Percentiles rank a stretch among this genome's conserved stretches.
phyloP scores from a whole-genome alignment of 2,113 vertebrate genomes.

The Pan paniscus region DNA sequence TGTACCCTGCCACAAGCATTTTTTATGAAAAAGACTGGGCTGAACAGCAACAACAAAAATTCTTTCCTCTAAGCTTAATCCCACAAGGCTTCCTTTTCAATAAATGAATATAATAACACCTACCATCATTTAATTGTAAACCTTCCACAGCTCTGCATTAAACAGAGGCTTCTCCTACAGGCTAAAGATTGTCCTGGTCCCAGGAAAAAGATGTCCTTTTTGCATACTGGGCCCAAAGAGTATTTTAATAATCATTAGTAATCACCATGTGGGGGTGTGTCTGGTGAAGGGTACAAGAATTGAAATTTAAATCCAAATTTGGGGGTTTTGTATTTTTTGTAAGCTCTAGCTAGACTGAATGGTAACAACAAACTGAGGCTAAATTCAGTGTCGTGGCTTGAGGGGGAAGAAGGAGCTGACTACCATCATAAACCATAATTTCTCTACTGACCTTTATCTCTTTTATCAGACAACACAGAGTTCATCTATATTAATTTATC shows the following conservation, averaged over 20 bases:
- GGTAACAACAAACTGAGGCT: neutral
- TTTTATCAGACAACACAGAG: neutral
- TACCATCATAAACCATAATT: neutral
- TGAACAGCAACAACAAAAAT: neutral
- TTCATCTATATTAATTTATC: neutral
- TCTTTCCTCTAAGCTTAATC: neutral
- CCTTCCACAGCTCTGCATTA: neutral
- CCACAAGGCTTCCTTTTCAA: neutral
- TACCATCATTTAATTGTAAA: neutral
- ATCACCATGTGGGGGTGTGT: neutral
- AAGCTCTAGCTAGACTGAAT: neutral
- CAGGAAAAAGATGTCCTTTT: neutral
- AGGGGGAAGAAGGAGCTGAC: neutral
- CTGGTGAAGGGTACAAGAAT: neutral
- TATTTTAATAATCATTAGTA: neutral
- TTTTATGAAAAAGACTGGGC: neutral
- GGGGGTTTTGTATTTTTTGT: neutral
- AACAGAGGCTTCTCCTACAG: neutral
- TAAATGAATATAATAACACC: neutral
- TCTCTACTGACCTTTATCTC: neutral
- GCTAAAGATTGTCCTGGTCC: neutral
- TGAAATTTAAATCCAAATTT: slow-evolving; percentile 5
- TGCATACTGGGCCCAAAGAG: neutral
- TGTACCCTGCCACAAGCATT: neutral
- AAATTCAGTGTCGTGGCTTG: neutral